Base-by-base conservation (phyloP, 2,888 invertebrate species). In the Cantharis lateralis region DNA sequence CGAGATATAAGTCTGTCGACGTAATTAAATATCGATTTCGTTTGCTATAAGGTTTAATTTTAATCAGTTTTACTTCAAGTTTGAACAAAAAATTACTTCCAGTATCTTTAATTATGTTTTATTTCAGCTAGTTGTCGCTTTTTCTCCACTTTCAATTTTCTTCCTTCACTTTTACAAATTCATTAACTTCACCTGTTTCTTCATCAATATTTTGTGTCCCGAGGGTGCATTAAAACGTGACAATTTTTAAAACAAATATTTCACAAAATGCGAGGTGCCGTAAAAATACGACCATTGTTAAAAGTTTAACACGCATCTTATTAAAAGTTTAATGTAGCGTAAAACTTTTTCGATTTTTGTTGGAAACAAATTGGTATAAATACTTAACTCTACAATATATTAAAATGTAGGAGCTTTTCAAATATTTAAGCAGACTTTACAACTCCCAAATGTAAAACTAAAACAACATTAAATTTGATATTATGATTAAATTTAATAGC, bases 401-500 rank as follows among this genome's bases (percentile, higher is more conserved):
- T 66, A 66, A 66, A 66, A 66, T 66, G 18, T 66, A 24, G 64
- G 20, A 66, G 64, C 64, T 66, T 66, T 66, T 66, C 24, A 66
- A 66, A 66, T 66, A 66, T 66, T 66, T 66, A 66, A 66, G 64
- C 24, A 20, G 64, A 66, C 20, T 66, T 66, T 66, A 66, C 64
- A 66, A 66, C 64, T 66, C 64, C 64, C 64, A 66, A 66, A 20
- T 66, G 64, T 66, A 24, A 66, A 66, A 66, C 64, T 66, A 66
- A 66, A 66, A 66, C 64, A 66, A 66, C 64, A 66, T 66, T 66
- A 66, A 66, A 66, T 83, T 80, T 80, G 81, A 81, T 74, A 77
- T 79, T 70, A 71, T 77, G 70, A 75, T 82, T 77, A 81, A 78
- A 74, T 83, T 84, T 85, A 83, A 84, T 83, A 84, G 82, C 82